Conservation (phyloP, 2,888 invertebrate species). For the Xestobium rufovillosum region DNA sequence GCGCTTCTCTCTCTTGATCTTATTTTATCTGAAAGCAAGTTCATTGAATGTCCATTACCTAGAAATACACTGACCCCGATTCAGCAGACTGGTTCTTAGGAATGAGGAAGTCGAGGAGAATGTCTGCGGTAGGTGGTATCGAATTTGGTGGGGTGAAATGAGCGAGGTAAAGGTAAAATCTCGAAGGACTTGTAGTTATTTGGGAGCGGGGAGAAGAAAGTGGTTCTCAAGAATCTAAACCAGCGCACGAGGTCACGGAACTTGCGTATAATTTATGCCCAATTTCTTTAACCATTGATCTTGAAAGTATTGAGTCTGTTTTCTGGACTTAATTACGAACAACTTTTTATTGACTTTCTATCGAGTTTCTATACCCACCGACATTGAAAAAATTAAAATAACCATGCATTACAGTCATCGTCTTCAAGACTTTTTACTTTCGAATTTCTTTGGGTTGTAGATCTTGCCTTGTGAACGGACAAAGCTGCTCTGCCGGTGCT, state of each 20-base stretch:
- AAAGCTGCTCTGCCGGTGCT: no score
- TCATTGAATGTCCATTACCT: conserved; percentile 38
- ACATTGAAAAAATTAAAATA: no score
- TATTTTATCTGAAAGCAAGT: conserved; percentile 31
- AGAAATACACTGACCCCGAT: conserved; percentile 40
- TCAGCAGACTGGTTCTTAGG: conserved; percentile 34
- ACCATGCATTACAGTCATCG: no score
- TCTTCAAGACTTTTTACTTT: no score
- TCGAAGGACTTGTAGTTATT: conserved; percentile 21
- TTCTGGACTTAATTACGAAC: no score
- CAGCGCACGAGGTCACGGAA: conserved; percentile 31
- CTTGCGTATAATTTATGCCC: no score
- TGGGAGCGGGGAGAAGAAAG: conserved; percentile 35
- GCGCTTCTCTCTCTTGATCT: conserved; percentile 9
- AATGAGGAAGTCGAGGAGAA: conserved; percentile 32
- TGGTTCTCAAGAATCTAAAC: conserved; percentile 32
- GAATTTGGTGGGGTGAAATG: conserved; percentile 2
- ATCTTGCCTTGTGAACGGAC: no score
- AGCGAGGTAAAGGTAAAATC: conserved; percentile 18
- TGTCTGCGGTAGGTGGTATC: conserved; percentile 5
- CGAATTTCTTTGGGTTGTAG: no score
- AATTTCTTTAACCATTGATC: no score
- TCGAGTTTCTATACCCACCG: no score
- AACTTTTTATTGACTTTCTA: no score
- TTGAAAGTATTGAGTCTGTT: no score